Conservation (phyloP, 1,140 invertebrate species). For the Aleiodes sp. region DNA sequence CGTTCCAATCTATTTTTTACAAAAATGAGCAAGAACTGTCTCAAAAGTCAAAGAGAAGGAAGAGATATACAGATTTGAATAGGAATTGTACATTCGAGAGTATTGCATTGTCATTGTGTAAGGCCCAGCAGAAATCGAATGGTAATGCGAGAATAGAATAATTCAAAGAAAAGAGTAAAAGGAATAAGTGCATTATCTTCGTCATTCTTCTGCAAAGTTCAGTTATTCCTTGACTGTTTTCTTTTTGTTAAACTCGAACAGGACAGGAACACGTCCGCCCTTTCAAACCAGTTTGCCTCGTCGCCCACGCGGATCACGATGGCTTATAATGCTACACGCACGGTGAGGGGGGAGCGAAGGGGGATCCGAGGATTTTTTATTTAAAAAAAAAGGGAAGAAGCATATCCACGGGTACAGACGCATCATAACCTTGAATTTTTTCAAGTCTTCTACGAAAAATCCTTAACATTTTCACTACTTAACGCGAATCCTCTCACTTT, state of each 20-base stretch:
- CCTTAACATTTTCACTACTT: neutral
- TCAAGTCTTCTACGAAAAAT: neutral
- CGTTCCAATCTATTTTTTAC: too few species aligned
- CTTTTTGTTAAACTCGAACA: neutral
- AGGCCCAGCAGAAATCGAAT: too few species aligned
- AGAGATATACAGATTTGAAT: too few species aligned
- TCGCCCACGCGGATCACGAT: conserved; percentile 36
- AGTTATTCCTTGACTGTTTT: conserved; percentile 3
- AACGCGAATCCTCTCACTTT: neutral
- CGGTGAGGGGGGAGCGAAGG: too few species aligned
- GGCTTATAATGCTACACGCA: conserved; percentile 24
- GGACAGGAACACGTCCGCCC: conserved; percentile 13
- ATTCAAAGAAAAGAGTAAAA: neutral
- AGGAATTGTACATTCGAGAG: too few species aligned
- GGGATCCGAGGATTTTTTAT: neutral
- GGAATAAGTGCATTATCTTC: conserved; percentile 16
- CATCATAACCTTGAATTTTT: conserved; percentile 15
- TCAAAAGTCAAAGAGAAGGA: too few species aligned
- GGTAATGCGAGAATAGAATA: too few species aligned
- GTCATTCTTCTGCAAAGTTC: conserved; percentile 25
- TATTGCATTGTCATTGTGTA: neutral
- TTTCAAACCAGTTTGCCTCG: conserved; percentile 41
- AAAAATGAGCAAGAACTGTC: too few species aligned
- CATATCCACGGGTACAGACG: neutral
- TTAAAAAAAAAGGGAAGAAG: conserved; percentile 9